Base-by-base conservation (phyloP, 2,797 vertebrate species). In the Strix occidentalis region DNA sequence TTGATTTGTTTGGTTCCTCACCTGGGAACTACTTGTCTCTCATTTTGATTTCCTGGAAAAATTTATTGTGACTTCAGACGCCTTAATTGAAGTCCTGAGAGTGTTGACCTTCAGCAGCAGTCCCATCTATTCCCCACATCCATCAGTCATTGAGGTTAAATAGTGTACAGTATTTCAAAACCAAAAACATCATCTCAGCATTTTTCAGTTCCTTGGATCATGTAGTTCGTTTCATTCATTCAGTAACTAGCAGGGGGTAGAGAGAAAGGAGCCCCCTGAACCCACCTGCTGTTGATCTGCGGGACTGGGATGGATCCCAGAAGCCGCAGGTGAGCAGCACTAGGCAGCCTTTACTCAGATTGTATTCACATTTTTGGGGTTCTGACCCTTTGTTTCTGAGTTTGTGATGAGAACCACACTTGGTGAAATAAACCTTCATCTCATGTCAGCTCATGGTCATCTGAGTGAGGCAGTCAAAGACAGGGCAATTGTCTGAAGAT, bases 71-170 rank as follows among this genome's bases (percentile, higher is more conserved):
- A 92, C 61, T 95, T 91, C 43, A 85, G 39, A 71, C 2, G 4
- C 24, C 53, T 71, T 89, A 93, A 85, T 6, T 69, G 72, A 93
- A 11, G 21, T 16, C 58, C 81, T 86, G 45, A 84, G 54, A n/a
- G 54, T 87, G 57, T 18, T 80, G 82, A 66, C 86, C 79, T 84
- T 84, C 90, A 93, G 72, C 43, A 91, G 61, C 43, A 89, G 69
- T 65, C 65, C 61, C 43, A 51, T 87, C 61, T 87, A 64, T 75
- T 92, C 54, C 66, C n/a, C 50, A 63, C 11, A 58, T 56, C 43
- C 33, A 33, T 77, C 72, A 84, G 51, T 69, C 82, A 75, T 5
- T 57, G 53, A 77, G 28, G 28, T 65, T 89, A 95, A 93, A 90
- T n/a, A 57, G 18, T 2, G 0, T 66, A 43, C 1, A 2, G 20